Conservation (phyloP, 1,140 invertebrate species). For the Myzus persicae region DNA sequence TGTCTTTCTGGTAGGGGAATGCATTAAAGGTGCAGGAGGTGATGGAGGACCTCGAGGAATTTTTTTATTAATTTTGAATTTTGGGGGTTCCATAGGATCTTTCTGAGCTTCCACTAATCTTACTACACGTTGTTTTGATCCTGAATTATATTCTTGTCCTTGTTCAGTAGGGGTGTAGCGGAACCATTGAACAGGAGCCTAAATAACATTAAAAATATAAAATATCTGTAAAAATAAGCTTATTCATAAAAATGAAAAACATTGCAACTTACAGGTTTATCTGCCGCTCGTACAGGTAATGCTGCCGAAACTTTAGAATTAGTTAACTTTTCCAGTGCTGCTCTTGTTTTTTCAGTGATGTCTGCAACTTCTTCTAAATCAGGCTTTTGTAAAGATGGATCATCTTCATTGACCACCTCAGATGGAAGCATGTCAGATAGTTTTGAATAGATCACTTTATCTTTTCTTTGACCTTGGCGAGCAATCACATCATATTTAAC, state of each 20-base stretch:
- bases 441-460: conserved; percentile 97
- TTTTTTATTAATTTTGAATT: conserved; percentile 95
- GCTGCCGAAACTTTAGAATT: conserved; percentile 91
- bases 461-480: conserved; percentile 92
- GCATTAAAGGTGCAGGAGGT: conserved; percentile 95
- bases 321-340: conserved; percentile 86
- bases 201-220: conserved; percentile 53
- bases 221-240: not conserved
- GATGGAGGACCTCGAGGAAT: conserved; percentile 98
- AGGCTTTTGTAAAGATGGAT: conserved; percentile 86
- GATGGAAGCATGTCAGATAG: conserved; percentile 91
- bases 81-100: conserved; percentile 98
- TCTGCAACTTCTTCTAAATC: conserved; percentile 85
- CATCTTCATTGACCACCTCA: conserved; percentile 91
- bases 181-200: conserved; percentile 93
- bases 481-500: conserved; percentile 98
- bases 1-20: conserved; percentile 94
- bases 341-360: conserved; percentile 84
- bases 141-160: conserved; percentile 93
- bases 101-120: conserved; percentile 94
- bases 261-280: conserved; percentile 72
- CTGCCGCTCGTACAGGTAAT: conserved; percentile 90
- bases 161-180: conserved; percentile 97
- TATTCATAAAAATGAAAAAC: not conserved
- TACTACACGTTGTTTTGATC: conserved; percentile 97